phyloP scores from a whole-genome alignment of 2,113 vertebrate genomes.

The Puma concolor region DNA sequence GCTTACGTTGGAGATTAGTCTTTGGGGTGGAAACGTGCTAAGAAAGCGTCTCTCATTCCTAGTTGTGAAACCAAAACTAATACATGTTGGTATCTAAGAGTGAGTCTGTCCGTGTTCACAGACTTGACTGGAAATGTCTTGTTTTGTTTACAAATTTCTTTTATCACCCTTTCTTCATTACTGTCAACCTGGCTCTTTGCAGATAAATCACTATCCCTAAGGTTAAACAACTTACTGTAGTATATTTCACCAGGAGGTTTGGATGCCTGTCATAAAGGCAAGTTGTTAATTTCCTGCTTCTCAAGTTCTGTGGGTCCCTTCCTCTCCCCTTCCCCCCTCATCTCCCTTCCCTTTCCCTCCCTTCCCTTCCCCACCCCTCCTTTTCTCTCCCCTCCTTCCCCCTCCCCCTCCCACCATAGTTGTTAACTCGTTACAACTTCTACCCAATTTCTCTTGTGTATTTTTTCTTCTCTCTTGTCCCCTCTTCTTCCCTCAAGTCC shows the following conservation, averaged over 20 bases:
- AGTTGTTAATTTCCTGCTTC: not conserved
- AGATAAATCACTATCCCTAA: not conserved
- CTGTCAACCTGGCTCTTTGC: not conserved
- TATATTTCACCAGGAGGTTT: not conserved
- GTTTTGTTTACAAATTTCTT: not conserved
- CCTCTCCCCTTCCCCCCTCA: not conserved
- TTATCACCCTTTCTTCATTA: not conserved
- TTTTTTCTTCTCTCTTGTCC: not conserved
- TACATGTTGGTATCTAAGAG: rapidly evolving
- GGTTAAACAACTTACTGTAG: not conserved
- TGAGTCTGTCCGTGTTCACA: rapidly evolving
- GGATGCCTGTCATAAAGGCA: rapidly evolving
- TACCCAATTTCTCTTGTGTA: not conserved
- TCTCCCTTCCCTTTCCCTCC: rapidly evolving
- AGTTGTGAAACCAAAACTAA: rapidly evolving
- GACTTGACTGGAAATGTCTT: no score
- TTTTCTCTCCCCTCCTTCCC: rapidly evolving
- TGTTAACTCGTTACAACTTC: not conserved
- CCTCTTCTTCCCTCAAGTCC: not conserved
- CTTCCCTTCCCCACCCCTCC: rapidly evolving
- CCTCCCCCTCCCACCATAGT: no score
- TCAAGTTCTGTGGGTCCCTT: not conserved
- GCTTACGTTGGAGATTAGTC: not conserved
- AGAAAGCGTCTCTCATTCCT: not conserved
- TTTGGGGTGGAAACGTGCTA: rapidly evolving